Evolutionary conservation across 1,140 invertebrate species (phyloP), one percentile per base, ranked within the genome.

Genomic region (Nixonia krombeini): DNA sequence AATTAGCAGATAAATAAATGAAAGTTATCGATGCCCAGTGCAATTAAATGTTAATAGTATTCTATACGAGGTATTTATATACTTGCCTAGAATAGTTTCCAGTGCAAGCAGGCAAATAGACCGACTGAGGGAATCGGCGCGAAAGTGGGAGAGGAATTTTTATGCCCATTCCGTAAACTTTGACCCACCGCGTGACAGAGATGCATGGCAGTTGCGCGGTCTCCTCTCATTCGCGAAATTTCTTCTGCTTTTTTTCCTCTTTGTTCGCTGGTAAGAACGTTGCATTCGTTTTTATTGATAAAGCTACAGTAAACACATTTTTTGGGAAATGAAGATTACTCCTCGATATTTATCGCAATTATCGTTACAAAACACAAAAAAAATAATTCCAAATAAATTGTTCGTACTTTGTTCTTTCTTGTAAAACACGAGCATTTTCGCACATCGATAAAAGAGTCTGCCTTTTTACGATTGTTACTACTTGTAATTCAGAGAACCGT

Each of bases 181-280:
- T 65, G 62, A 65, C 62, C 51, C 17, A 26, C 12, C 9, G 8
- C 38, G 15, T 26, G 57, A 46, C 52, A 67, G 65, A 66, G 71
- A 73, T 55, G 58, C 58, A 73, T 73, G 55, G 56, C 66, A 61
- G 64, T 78, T 61, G 71, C 53, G 45, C 10, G 12, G 26, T 52
- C 47, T 65, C 45, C 49, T 65, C 61, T 52, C 47, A 47, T 52
- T 56, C 42, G 41, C 53, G 38, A 53, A 52, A 65, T 58, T 58
- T 65, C 40, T 63, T 47, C 10, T 31, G 40, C 23, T 40, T 26
- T 6, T 52, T 57, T 57, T 52, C 9, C 49, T 40, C 49, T 37
- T n/a, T n/a, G n/a, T 65, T 61, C 51, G 64, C 53, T 44, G 29
- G 57, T 33, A 46, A 42, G 31, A 26, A 63, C 29, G 15, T 13